A percentile compares a stretch with the other conserved stretches of the same genome.
Conservation (phyloP, 2,797 vertebrate genomes). For the Phalanger gymnotis region DNA sequence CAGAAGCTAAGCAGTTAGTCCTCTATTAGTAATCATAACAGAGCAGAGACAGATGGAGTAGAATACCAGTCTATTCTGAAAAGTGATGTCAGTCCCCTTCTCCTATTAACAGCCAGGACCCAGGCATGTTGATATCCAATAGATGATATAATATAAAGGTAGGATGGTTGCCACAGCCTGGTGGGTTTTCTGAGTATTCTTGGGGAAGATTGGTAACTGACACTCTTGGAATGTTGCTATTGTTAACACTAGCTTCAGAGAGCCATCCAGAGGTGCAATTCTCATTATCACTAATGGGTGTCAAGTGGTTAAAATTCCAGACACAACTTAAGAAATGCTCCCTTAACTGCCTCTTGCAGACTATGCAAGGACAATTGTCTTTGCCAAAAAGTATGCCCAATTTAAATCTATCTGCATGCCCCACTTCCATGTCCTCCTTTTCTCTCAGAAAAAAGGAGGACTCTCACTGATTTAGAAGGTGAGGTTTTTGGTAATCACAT, state of each 20-base stretch:
- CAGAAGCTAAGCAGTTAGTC: background rate
- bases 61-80: background rate
- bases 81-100: background rate
- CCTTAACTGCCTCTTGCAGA: conserved; percentile 46
- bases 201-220: conserved; percentile 67
- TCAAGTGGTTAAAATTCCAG: conserved; percentile 63
- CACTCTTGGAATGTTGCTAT: conserved; percentile 63
- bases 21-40: background rate
- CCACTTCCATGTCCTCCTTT: conserved; percentile 30
- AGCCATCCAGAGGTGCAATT: conserved; percentile 22
- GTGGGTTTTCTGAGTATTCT: conserved; percentile 2
- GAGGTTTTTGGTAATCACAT: conserved; percentile 51
- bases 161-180: background rate
- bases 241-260: conserved; percentile 57
- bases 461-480: conserved; percentile 14
- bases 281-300: conserved; percentile 47
- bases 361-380: conserved; percentile 65
- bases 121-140: background rate
- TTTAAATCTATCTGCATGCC: conserved; percentile 73
- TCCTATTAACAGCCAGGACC: background rate
- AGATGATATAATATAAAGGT: background rate
- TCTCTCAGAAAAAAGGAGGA: conserved; percentile 27
- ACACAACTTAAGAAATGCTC: conserved; percentile 57
- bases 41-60: background rate
- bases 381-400: conserved; percentile 58